Evolutionary conservation across 1,140 invertebrate genomes (phyloP).

Genomic region (Pseudomyrmex concolor): DNA sequence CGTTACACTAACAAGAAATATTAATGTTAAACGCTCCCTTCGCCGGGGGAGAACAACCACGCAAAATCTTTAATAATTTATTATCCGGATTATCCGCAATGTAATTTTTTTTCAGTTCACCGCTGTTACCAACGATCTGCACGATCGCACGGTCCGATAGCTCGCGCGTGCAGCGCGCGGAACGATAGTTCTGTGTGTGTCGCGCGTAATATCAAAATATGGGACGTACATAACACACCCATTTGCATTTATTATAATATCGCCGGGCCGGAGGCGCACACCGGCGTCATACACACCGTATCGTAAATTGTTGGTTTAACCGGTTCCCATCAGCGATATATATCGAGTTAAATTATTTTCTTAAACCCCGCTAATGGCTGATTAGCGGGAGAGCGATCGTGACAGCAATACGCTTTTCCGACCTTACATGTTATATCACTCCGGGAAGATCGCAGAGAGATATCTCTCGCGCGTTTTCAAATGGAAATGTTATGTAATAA

Average conservation of each 20-base stretch:
- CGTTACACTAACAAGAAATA: constrained; percentile 26
- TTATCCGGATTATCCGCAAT: constrained; percentile 22
- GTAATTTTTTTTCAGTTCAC: constrained; percentile 41
- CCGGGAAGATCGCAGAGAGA: neutral
- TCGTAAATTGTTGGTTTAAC: constrained; percentile 38
- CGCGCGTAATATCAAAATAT: neutral
- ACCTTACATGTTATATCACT: neutral
- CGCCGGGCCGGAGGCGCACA: neutral
- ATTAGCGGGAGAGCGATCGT: neutral
- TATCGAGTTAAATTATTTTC: constrained; percentile 39
- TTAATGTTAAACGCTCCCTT: neutral
- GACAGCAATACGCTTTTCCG: neutral
- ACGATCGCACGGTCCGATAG: constrained; percentile 23
- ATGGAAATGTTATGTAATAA: too few species aligned
- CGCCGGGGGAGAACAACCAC: neutral
- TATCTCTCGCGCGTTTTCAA: too few species aligned
- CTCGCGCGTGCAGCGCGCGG: neutral
- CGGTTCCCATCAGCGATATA: neutral
- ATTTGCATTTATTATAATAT: constrained; percentile 54
- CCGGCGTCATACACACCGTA: neutral
- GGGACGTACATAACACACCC: constrained; percentile 34
- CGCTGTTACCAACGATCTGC: constrained; percentile 8
- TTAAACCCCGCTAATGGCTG: constrained; percentile 12
- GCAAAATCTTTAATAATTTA: constrained; percentile 36
- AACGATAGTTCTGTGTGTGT: neutral